These are phyloP conservation scores for Erebia aethiops DNA, from an alignment of 2,888 invertebrate genomes.

Conservation along the genomic window DNA sequence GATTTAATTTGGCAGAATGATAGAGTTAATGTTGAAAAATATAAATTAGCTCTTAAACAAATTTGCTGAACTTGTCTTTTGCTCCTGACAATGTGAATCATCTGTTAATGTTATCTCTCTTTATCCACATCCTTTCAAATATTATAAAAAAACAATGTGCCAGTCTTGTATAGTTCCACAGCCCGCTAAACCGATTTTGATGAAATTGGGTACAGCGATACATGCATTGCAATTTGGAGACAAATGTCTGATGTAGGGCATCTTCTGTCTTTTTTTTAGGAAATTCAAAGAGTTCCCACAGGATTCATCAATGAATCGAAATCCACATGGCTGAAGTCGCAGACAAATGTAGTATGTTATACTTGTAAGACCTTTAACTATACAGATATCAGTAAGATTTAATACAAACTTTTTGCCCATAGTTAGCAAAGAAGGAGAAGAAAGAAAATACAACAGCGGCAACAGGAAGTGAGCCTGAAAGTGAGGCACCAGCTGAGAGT, in stretches of 20 bases:
- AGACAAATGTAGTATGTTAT: no score
- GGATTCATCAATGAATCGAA: no score
- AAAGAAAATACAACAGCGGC: slow-evolving; percentile 62
- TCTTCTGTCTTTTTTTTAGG: no score
- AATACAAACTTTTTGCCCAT: slow-evolving; percentile 21
- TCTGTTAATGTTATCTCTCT: not conserved
- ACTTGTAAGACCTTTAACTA: no score
- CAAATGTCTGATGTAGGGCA: no score
- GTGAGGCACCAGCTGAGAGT: slow-evolving; percentile 75
- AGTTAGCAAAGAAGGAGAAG: slow-evolving; percentile 77
- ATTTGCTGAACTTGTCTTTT: not conserved
- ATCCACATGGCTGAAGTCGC: no score
- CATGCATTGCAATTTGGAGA: no score
- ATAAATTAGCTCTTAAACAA: not conserved
- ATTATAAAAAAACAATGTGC: not conserved
- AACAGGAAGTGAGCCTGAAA: slow-evolving; percentile 73
- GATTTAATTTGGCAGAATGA: not conserved
- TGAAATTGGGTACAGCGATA: no score
- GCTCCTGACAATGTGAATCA: not conserved
- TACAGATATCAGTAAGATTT: not conserved
- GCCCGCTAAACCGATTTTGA: no score
- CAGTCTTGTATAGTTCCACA: no score
- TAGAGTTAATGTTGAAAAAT: not conserved
- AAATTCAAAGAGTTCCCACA: no score
- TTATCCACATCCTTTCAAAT: not conserved